phyloP scores from a whole-genome alignment of 2,797 vertebrate species.

The Anguilla pacifica region DNA sequence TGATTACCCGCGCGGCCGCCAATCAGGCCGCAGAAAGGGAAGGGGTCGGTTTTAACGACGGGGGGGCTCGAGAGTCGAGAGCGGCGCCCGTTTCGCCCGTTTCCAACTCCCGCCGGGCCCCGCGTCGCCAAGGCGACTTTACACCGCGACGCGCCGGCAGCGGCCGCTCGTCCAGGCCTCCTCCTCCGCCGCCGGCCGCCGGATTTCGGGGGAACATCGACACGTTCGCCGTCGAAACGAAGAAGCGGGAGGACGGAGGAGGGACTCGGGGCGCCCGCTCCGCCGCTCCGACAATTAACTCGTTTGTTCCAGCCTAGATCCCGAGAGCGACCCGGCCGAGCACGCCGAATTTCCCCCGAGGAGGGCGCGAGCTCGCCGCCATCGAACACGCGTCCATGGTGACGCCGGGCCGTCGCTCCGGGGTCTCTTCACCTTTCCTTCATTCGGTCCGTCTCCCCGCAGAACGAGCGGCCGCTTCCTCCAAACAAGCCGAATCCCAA shows the following conservation, averaged over 20 bases:
- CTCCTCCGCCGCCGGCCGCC: not conserved
- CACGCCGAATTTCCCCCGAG: not conserved
- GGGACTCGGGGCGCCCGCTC: not conserved
- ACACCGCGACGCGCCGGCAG: not conserved
- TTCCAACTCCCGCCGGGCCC: not conserved
- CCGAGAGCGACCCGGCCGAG: not conserved
- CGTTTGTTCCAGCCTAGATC: not conserved
- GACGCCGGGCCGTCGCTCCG: not conserved
- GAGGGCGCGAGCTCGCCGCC: not conserved
- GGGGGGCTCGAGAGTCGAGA: not conserved
- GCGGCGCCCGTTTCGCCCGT: not conserved
- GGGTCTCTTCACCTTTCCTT: not conserved
- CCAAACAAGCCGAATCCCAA: not conserved
- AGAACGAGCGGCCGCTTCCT: not conserved
- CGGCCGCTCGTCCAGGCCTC: not conserved
- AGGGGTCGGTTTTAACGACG: not conserved
- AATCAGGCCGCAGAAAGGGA: not conserved
- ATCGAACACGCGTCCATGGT: not conserved
- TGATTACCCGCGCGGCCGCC: not conserved
- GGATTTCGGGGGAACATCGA: not conserved
- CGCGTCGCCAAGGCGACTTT: not conserved
- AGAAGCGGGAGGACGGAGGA: not conserved
- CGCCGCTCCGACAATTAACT: not conserved
- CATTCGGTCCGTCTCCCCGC: not conserved
- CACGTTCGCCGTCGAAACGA: not conserved